Evolutionary conservation across 1,140 invertebrate genomes (phyloP).

Genomic region (Leptoteleia sp.): DNA sequence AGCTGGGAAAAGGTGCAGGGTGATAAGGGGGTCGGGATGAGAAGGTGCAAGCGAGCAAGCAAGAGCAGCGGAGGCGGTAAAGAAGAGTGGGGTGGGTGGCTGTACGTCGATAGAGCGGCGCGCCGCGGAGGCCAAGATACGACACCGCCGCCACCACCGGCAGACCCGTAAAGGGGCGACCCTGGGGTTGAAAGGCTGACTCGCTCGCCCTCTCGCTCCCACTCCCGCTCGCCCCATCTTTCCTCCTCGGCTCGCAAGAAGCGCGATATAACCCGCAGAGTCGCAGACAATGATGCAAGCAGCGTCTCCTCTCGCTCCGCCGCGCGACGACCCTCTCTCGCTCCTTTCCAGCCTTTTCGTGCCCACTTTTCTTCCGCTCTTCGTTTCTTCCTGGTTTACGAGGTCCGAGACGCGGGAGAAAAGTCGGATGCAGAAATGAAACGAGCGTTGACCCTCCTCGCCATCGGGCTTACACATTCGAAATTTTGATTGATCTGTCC

Average conservation of each 20-base stretch:
- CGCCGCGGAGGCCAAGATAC: slow-evolving; percentile 81
- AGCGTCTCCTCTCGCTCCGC: slow-evolving; percentile 38
- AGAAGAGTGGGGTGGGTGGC: slow-evolving; percentile 73
- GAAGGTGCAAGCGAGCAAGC: slow-evolving; percentile 62
- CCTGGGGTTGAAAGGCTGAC: slow-evolving; percentile 71
- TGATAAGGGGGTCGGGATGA: slow-evolving; percentile 48
- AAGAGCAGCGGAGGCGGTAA: slow-evolving; percentile 63
- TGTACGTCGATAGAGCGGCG: slow-evolving; percentile 82
- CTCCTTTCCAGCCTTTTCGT: slow-evolving; percentile 19
- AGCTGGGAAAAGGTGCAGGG: slow-evolving; percentile 47
- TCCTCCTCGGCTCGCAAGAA: slow-evolving; percentile 63
- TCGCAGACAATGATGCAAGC: slow-evolving; percentile 42
- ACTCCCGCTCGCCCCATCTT: slow-evolving; percentile 68
- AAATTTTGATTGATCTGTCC: not conserved
- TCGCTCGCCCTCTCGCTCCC: slow-evolving; percentile 68
- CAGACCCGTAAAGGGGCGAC: slow-evolving; percentile 79
- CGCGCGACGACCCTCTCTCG: slow-evolving; percentile 4
- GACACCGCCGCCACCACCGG: slow-evolving; percentile 80
- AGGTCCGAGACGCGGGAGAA: slow-evolving; percentile 12
- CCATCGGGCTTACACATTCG: too few species aligned
- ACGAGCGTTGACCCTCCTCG: slow-evolving; percentile 9
- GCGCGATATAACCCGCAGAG: slow-evolving; percentile 62
- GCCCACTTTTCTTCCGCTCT: slow-evolving; percentile 30
- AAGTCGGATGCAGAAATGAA: slow-evolving; percentile 2
- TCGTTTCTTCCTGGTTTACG: slow-evolving; percentile 27